Evolutionary conservation across 2,888 invertebrate genomes (phyloP), one percentile per base, ranked within the genome.

Genomic region (Drosophila planitibia): DNA sequence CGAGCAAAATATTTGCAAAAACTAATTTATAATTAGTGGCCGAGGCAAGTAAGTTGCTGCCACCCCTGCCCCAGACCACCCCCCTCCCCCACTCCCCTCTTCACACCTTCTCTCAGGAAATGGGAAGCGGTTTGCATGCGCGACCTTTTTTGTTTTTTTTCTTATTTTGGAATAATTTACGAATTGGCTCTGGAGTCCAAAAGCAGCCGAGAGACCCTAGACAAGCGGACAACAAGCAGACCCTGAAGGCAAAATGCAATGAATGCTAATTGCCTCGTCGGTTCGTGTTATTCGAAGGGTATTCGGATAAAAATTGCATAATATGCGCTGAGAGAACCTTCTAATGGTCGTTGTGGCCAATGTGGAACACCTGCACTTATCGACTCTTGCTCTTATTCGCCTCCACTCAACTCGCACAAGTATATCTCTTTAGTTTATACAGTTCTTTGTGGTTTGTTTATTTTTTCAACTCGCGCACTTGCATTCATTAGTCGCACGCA

Each of bases 401-500:
- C 51, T 37, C 55, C 22, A 72, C 28, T 33, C 55, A 22, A 70
- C 67, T 81, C 70, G 67, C 75, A 74, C 73, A 55, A 28, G 37
- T 39, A 75, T 73, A 72, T 68, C 68, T 72, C 60, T 81, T 81
- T 58, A 68, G 14, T 35, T 35, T 35, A 14, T 35, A 70, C 66
- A 37, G 61, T 54, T 57, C 41, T 72, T 72, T 71, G 64, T 49
- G 67, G 63, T 37, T 76, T 59, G 39, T 52, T 69, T 71, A 55
- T 60, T 51, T 57, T 58, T 65, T 55, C 7, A 22, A 47, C 14
- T 47, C 22, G 22, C 22, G 35, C 69, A 63, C 16, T 79, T 78
- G 77, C 74, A 79, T 87, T 83, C 77, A 83, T 90, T 90, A 91
- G 57, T 25, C 49, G 76, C 89, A 90, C 91, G 89, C 89, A 91